A percentile compares a stretch with the other conserved stretches of the same genome.
phyloP scores from a whole-genome alignment of 2,113 vertebrate genomes.

The Cervus canadensis region DNA sequence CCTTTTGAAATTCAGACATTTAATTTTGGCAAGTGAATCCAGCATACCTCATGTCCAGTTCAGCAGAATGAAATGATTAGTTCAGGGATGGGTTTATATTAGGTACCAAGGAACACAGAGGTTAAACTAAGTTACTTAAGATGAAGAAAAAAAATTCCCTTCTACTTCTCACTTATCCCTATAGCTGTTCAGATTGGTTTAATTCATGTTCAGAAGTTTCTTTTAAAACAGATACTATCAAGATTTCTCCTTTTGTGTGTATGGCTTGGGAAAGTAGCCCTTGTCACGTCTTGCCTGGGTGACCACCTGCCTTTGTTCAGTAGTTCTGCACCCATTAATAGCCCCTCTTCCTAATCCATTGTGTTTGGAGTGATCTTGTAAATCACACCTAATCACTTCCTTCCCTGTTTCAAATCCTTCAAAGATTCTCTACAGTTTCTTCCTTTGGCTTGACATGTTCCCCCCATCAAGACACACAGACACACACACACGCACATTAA shows the following conservation, averaged over 20 bases:
- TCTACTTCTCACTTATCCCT: not conserved
- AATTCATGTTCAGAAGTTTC: conserved; percentile 4
- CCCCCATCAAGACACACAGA: too few relatives aligned
- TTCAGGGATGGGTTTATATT: not conserved
- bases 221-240: not conserved
- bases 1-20: not conserved
- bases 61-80: conserved; percentile 3
- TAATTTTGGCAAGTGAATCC: not conserved
- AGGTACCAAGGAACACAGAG: not conserved
- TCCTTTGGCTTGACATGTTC: not conserved
- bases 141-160: not conserved
- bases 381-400: not conserved
- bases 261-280: not conserved
- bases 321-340: not conserved
- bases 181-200: not conserved
- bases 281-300: not conserved
- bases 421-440: not conserved
- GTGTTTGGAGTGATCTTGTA: not conserved
- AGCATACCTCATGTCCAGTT: not conserved
- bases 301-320: not conserved
- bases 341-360: not conserved
- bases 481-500: not conserved
- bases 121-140: not conserved
- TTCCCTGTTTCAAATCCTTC: not conserved
- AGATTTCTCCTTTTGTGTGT: not conserved